These are phyloP conservation scores for Choloepus hoffmanni DNA, from an alignment of 2,113 vertebrate genomes.

Conservation along the genomic window DNA sequence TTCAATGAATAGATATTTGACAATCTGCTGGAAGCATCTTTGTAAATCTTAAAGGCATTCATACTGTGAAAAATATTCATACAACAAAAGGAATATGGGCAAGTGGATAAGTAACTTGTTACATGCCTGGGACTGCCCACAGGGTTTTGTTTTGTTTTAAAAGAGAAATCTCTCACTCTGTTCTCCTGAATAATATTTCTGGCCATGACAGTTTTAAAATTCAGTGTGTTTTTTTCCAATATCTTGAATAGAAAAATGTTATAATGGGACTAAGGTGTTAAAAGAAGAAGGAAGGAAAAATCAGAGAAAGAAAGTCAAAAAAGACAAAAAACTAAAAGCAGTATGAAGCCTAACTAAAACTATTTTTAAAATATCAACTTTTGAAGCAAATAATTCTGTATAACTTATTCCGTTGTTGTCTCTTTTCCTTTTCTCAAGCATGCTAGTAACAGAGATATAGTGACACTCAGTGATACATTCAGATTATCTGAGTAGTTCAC, in stretches of 20 bases:
- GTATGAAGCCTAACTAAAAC: neutral
- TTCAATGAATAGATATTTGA: slow-evolving; percentile 42
- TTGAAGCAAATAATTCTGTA: slow-evolving; percentile 43
- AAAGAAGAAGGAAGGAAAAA: neutral
- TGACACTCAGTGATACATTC: neutral
- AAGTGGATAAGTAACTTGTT: slow-evolving; percentile 79
- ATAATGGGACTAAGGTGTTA: neutral
- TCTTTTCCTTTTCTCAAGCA: slow-evolving; percentile 9
- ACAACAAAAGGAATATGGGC: slow-evolving; percentile 76
- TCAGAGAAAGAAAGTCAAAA: neutral
- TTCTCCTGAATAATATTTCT: slow-evolving; percentile 78
- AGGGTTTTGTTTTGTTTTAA: slow-evolving; percentile 80
- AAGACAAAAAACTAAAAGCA: neutral
- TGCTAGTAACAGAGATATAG: neutral
- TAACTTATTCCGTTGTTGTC: neutral
- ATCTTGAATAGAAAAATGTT: slow-evolving; percentile 20
- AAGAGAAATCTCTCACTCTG: slow-evolving; percentile 65
- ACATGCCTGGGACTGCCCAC: slow-evolving; percentile 74
- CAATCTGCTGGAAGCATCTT: slow-evolving; percentile 68
- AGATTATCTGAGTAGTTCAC: slow-evolving; percentile 39
- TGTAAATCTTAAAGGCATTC: slow-evolving; percentile 74
- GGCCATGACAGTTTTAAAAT: slow-evolving; percentile 65
- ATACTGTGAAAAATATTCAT: slow-evolving; percentile 81
- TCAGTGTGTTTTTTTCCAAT: slow-evolving; percentile 60
- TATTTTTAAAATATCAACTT: slow-evolving; percentile 13